A percentile compares a stretch with the other conserved stretches of the same genome.
Evolutionary conservation across 1,140 invertebrate species (phyloP).

Genomic region (Thrips palmi): DNA sequence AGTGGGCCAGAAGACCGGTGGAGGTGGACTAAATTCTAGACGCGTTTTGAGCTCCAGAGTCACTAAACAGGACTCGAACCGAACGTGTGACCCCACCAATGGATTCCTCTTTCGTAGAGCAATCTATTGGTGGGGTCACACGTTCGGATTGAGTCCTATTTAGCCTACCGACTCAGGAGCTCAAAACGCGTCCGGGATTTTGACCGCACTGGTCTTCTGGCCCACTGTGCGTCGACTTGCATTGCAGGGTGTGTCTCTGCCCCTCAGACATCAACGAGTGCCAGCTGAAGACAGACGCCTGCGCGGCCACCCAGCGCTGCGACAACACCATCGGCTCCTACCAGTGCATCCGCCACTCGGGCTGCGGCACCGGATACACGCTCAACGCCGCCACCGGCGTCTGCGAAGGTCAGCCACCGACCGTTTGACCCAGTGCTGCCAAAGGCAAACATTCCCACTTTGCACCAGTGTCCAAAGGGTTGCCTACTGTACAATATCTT

Average conservation of each 20-base stretch:
- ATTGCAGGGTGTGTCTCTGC: slow-evolving; percentile 21
- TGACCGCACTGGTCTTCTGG: too few relatives aligned
- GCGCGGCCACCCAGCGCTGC: slow-evolving; percentile 52
- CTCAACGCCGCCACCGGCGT: slow-evolving; percentile 67
- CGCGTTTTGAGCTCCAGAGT: too few relatives aligned
- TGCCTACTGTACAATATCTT: too few relatives aligned
- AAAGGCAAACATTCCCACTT: background rate
- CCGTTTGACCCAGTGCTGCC: background rate
- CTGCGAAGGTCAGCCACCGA: slow-evolving; percentile 55
- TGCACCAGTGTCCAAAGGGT: slow-evolving; percentile 1
- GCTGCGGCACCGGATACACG: slow-evolving; percentile 93
- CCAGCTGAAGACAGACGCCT: slow-evolving; percentile 31
- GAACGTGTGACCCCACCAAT: too few relatives aligned
- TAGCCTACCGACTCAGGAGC: too few relatives aligned
- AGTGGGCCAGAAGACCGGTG: too few relatives aligned
- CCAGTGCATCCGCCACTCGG: slow-evolving; percentile 58
- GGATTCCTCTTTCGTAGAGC: too few relatives aligned
- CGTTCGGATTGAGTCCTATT: too few relatives aligned
- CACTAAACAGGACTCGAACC: too few relatives aligned
- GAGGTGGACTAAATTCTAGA: too few relatives aligned
- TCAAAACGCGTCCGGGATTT: too few relatives aligned
- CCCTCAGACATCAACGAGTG: slow-evolving; percentile 44
- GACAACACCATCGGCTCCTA: slow-evolving; percentile 81
- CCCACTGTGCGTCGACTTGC: slow-evolving; percentile 32
- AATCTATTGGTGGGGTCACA: too few relatives aligned